Percentiles rank a stretch among this genome's conserved stretches.
These are phyloP conservation scores for Phymorhynchus buccinoides DNA, from an alignment of 1,140 invertebrate species.

Conservation along the genomic window DNA sequence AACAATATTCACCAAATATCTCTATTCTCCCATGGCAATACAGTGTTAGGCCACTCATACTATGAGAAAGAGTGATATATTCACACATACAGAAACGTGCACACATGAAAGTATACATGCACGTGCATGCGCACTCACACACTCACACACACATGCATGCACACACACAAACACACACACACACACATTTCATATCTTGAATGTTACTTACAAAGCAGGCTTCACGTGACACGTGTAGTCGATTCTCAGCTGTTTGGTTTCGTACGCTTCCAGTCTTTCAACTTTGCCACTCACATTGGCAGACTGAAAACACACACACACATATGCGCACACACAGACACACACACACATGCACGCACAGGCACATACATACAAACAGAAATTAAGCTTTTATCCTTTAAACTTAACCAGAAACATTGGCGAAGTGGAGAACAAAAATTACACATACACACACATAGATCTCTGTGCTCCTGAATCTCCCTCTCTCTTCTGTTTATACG, in stretches of 20 bases:
- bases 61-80: background rate
- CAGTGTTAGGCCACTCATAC: too few relatives aligned
- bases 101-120: background rate
- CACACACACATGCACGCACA: background rate
- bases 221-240: conserved; percentile 69
- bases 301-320: conserved; percentile 35
- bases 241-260: conserved; percentile 55
- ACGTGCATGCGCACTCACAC: background rate
- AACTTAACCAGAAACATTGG: too few relatives aligned
- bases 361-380: too few relatives aligned
- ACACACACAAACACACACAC: background rate
- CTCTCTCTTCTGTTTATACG: too few relatives aligned
- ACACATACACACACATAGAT: background rate
- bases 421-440: too few relatives aligned
- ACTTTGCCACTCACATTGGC: conserved; percentile 45
- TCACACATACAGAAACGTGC: background rate
- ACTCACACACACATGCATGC: background rate
- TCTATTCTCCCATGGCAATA: too few relatives aligned
- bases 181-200: background rate
- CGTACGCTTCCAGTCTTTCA: conserved; percentile 55
- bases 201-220: conserved; percentile 65
- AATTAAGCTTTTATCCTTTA: too few relatives aligned
- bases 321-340: background rate
- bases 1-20: too few relatives aligned
- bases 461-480: too few relatives aligned